Conservation (phyloP, 2,113 vertebrate genomes). For the Pampusana beccarii region DNA sequence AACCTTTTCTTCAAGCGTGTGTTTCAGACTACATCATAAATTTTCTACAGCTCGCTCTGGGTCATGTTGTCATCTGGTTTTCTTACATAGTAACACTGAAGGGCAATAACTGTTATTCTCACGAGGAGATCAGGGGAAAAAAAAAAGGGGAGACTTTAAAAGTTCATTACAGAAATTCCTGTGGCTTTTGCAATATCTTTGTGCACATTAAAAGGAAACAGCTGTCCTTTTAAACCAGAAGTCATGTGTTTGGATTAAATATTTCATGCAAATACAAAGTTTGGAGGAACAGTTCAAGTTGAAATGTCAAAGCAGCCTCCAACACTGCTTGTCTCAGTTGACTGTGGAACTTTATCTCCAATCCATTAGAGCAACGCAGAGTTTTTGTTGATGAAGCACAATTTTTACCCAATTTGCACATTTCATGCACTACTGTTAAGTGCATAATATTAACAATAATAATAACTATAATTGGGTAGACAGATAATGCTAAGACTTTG, state of each 20-base stretch:
- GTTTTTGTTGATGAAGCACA: neutral
- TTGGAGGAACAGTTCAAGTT: neutral
- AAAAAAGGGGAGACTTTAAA: neutral
- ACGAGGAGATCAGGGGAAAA: neutral
- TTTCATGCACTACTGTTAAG: neutral
- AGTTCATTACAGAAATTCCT: slow-evolving; percentile 7
- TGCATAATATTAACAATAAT: neutral
- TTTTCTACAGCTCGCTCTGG: neutral
- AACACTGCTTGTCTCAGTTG: neutral
- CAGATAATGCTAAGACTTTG: neutral
- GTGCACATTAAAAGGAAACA: neutral
- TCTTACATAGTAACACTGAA: neutral
- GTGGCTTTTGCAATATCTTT: neutral
- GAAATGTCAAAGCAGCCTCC: neutral
- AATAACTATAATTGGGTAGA: neutral
- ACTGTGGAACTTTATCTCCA: neutral
- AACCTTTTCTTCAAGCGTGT: neutral
- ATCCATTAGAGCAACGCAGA: neutral
- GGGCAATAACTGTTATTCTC: neutral
- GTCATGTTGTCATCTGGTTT: neutral
- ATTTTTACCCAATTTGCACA: neutral
- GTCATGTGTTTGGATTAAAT: neutral
- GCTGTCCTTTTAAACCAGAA: neutral
- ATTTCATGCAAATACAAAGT: neutral
- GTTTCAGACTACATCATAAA: neutral